These are phyloP conservation scores for Podarcis lilfordi DNA, from an alignment of 2,797 vertebrate species.

Conservation along the genomic window DNA sequence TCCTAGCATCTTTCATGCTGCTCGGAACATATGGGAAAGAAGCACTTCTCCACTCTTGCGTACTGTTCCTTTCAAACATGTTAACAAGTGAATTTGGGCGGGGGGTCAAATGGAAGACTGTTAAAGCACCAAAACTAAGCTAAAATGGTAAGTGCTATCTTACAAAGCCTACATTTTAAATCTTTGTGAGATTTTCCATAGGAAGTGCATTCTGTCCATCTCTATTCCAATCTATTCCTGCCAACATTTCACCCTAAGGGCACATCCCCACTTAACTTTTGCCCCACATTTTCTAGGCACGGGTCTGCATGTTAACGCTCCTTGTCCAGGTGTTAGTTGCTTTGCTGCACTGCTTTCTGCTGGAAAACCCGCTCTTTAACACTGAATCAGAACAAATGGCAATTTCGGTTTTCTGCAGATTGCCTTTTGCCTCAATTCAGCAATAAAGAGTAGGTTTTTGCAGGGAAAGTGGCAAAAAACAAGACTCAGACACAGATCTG, in stretches of 20 bases:
- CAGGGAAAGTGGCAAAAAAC: no score
- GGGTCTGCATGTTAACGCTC: no score
- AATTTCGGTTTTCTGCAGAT: no score
- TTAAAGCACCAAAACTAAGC: not conserved
- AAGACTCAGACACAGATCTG: no score
- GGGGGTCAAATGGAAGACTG: not conserved
- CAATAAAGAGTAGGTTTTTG: no score
- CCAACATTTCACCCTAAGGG: constrained; percentile 36
- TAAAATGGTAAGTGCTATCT: not conserved
- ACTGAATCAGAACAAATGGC: no score
- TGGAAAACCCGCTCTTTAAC: no score
- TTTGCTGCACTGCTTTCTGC: not conserved
- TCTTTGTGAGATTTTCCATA: constrained; percentile 55
- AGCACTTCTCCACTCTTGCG: no score
- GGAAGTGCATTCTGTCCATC: constrained; percentile 52
- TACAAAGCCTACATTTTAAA: constrained; percentile 35
- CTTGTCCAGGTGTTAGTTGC: no score
- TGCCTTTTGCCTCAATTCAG: no score
- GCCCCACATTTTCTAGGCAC: no score
- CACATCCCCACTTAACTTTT: no score
- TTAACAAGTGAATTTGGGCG: not conserved
- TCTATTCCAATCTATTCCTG: constrained; percentile 30
- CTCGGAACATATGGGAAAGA: not conserved
- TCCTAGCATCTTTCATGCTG: not conserved
- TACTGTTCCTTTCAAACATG: not conserved